Base-by-base conservation (phyloP, 2,888 invertebrate genomes). In the Ametastegia equiseti region DNA sequence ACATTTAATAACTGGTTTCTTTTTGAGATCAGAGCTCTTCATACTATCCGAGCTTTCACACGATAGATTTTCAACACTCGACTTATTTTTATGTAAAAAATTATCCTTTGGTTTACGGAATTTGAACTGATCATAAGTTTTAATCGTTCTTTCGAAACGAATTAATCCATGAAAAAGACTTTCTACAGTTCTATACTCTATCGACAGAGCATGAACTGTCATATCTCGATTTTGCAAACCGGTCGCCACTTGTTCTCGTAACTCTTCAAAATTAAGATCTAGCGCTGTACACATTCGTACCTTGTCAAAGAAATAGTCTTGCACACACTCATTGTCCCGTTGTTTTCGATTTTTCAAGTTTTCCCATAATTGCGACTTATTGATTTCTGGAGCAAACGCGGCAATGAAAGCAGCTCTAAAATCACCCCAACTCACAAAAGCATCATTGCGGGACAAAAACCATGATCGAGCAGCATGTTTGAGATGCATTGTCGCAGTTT, bases 341-440 rank as follows among this genome's bases (percentile, higher is more conserved):
- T 54, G 54, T 54, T 54, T 54, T 9, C 54, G 23, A 3, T 54
- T 54, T 19, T 54, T 54, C 2, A 54, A 54, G 23, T 54, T 54
- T 7, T 54, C 54, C 23, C 54, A 54, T 54, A 54, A 23, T 54
- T 54, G 54, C 0, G 54, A 54, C 23, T 54, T 54, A 9, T 54
- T 54, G 23, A 54, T 54, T 54, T 23, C 54, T 7, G 54, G 54
- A 23, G 23, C 54, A 54, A 54, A 54, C 54, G 54, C 54, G 23
- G 54, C 54, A 54, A 54, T 23, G 54, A 54, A 54, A 54, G 54
- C 54, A 54, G 54, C 23, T 54, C 54, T 9, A 54, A 54, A 54
- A 54, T 54, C 54, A 54, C 11, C 23, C 23, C 54, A 54, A 54
- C 54, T 11, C 23, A 23, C 23, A 9, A 54, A 54, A 23, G 11